These are phyloP conservation scores for Tenodera sinensis DNA, from an alignment of 2,888 invertebrate species.

Conservation along the genomic window DNA sequence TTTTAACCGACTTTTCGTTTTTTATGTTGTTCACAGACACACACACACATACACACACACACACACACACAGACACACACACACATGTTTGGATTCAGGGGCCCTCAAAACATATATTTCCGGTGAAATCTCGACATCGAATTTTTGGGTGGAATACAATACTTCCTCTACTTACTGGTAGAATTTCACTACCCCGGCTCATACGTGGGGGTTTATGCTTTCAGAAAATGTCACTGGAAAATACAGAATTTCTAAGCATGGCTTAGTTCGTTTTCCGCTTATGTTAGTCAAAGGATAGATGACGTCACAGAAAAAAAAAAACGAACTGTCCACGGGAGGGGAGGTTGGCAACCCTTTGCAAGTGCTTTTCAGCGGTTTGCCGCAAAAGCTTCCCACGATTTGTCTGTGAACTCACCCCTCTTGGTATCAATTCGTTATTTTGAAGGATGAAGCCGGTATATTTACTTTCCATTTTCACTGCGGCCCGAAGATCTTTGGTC, in stretches of 20 bases:
- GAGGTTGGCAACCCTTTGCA: background rate
- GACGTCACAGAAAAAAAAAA: background rate
- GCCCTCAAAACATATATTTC: no score
- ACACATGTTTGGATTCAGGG: no score
- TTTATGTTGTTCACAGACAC: no score
- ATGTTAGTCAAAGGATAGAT: background rate
- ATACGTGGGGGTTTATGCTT: background rate
- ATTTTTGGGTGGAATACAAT: no score
- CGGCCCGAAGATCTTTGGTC: background rate
- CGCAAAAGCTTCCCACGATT: background rate
- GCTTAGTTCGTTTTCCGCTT: background rate
- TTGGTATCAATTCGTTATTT: background rate
- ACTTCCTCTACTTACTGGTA: no score
- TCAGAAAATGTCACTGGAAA: background rate
- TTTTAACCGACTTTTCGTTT: no score
- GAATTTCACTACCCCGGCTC: no score
- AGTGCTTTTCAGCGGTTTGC: background rate
- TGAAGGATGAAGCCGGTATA: background rate
- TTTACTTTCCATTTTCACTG: slow-evolving; percentile 6
- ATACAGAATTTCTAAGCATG: background rate
- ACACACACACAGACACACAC: no score
- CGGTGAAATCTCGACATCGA: no score
- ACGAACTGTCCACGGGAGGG: background rate
- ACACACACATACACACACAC: no score
- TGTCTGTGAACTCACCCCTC: background rate